Conservation (phyloP, 2,888 invertebrate species). For the Acanthosoma haemorrhoidale region DNA sequence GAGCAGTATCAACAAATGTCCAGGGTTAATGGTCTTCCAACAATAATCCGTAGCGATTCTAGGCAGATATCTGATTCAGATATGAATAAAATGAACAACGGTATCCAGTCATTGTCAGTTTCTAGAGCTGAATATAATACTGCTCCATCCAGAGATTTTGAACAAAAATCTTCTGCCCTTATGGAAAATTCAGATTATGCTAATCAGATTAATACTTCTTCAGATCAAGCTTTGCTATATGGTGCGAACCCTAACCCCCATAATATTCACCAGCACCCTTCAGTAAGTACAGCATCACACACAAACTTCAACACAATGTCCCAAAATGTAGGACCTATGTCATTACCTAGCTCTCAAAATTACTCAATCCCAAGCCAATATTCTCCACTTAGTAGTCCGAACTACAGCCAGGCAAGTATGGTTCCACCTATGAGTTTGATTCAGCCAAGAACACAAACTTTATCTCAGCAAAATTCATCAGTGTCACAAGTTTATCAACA, state of each 20-base stretch:
- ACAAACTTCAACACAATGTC: not conserved
- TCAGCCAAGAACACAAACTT: constrained; percentile 4
- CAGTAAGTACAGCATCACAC: too few species aligned
- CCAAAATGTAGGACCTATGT: constrained; percentile 23
- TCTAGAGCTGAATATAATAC: constrained; percentile 5
- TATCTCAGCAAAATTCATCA: constrained; percentile 1
- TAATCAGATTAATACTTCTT: not conserved
- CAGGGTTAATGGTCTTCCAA: not conserved
- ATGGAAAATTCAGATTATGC: not conserved
- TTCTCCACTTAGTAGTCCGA: not conserved
- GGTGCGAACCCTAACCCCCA: not conserved
- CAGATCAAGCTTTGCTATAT: not conserved
- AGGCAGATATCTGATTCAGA: constrained; percentile 2
- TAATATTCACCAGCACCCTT: not conserved
- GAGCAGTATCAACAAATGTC: not conserved
- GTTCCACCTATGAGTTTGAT: constrained; percentile 21
- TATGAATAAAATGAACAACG: constrained; percentile 2
- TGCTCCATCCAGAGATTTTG: not conserved
- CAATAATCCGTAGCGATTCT: not conserved
- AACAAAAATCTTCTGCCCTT: not conserved
- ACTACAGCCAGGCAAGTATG: constrained; percentile 20
- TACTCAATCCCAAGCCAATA: constrained; percentile 9
- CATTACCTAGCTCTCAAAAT: constrained; percentile 19
- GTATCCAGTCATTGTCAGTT: not conserved
- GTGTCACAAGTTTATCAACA: constrained; percentile 21